Base-by-base conservation (phyloP, 92 coral and sea anemone genomes). In the Phenganax marumi region DNA sequence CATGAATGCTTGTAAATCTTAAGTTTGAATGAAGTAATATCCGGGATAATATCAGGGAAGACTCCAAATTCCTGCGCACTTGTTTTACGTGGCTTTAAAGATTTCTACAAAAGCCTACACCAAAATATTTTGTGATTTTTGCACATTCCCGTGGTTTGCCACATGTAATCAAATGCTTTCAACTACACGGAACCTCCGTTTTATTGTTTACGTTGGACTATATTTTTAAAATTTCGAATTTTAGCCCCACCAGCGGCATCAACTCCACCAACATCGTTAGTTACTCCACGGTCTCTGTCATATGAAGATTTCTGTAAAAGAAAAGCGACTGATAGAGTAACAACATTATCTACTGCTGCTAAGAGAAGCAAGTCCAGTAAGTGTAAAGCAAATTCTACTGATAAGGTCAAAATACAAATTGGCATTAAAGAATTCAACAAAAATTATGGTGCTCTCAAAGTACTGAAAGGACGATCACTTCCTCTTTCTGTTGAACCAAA, bases 391-490 rank as follows among this genome's bases (percentile, higher is more conserved):
- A 64, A 64, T 22, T 22, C 1, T 0, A n/a, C 33, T 7, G 68
- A 55, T 0, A 55, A 55, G 21, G 81, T 47, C 10, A 76, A 76
- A 17, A n/a, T 76, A 5, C 81, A 76, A 76, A n/a, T 76, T 76
- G 81, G 81, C 10, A 76, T 76, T 18, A 76, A 76, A n/a, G 61
- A 22, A 8, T 76, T 58, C 68, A 12, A 21, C 53, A 52, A 55
- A n/a, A 7, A 9, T 10, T 68, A 76, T 8, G 48, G 69, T 19
- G 14, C 49, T 5, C 52, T 76, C 50, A 76, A 76, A 24, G 12
- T 55, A 21, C 25, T 76, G 53, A 76, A 76, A 55, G 81, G 81
- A 76, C 1, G 81, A 33, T 10, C 68, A 2, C 53, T 76, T 23
- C 81, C 81, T 3, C 12, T 76, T n/a, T 49, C 69, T 76, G 81